Percentiles rank a stretch among this genome's conserved stretches.
These are phyloP conservation scores for Drosophila hydei DNA, from an alignment of 1,140 invertebrate species.

Conservation along the genomic window DNA sequence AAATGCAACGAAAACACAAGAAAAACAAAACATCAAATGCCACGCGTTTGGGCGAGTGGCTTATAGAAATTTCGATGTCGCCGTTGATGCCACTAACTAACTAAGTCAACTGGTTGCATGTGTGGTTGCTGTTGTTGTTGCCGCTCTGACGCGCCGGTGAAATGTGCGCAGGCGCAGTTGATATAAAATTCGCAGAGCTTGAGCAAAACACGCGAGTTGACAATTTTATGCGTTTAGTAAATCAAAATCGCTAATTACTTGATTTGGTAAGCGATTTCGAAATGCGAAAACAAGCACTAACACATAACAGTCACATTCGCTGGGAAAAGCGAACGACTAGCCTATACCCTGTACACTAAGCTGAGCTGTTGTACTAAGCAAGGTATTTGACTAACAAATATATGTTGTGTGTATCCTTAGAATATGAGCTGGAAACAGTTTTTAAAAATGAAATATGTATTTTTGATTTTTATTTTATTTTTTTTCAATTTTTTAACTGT, in stretches of 20 bases:
- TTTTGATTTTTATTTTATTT: not conserved
- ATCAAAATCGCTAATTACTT: conserved; percentile 77
- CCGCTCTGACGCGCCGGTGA: conserved; percentile 42
- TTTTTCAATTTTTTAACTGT: too few relatives aligned
- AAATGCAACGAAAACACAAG: conserved; percentile 45
- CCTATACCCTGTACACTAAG: not conserved
- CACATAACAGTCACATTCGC: conserved; percentile 11
- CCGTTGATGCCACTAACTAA: conserved; percentile 47
- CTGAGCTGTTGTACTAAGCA: too few relatives aligned
- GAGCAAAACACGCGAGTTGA: conserved; percentile 48
- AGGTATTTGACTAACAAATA: too few relatives aligned
- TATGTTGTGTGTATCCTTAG: too few relatives aligned
- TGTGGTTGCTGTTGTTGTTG: conserved; percentile 13
- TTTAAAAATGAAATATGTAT: not conserved
- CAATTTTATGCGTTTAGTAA: conserved; percentile 76
- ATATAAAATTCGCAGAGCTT: conserved; percentile 37
- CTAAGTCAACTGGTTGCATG: conserved; percentile 51
- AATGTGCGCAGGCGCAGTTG: conserved; percentile 59
- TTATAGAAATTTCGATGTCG: conserved; percentile 39
- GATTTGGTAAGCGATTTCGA: conserved; percentile 78
- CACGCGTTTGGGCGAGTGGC: conserved; percentile 30
- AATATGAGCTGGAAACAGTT: too few relatives aligned
- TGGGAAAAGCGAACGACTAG: not conserved
- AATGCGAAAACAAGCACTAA: conserved; percentile 47
- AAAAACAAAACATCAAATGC: conserved; percentile 18